Evolutionary conservation across 2,797 vertebrate species (phyloP), one percentile per base, ranked within the genome.

Genomic region (Odontamblyopus rebecca): DNA sequence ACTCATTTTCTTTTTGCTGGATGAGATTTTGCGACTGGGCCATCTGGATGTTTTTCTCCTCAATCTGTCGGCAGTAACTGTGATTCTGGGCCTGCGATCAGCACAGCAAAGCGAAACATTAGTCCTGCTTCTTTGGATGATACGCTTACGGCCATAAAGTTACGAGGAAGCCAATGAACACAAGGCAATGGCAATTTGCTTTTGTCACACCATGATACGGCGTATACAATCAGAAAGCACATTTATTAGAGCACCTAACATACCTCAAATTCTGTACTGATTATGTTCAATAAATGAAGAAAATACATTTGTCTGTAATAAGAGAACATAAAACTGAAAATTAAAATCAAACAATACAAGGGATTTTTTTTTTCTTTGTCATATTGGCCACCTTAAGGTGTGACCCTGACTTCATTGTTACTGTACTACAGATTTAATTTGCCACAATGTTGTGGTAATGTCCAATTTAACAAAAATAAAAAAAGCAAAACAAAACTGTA

Each of bases 1-100:
- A 82, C 82, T 97, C 94, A 71, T 95, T 89, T 29, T 95, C 95
- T 88, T 95, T 96, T 86, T 90, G 92, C 73, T 89, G 90, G 70
- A 94, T 78, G 76, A 88, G 75, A 41, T 89, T 91, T 92, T 95
- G 92, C 56, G 88, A 94, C 82, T 94, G 86, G 0, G 91, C 85
- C 73, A 97, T 92, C 67, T 86, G 91, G 82, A 84, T 88, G 78
- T 85, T 93, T 79, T 93, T 91, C 85, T 91, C 87, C 75, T 94
- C 94, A 86, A 97, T 89, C 88, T 93, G 91, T 87, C 92, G 91
- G 74, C 83, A 88, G 80, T 88, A 81, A 72, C 86, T 93, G 0
- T 78, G 92, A 82, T 93, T 95, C 65, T 81, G 71, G 38, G 92
- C 91, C 97, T 98, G 89, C 73, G 71, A 86, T 83, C 82, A 81